Base-by-base conservation (phyloP, 23 tunicate species). In the Trididemnum clinides region DNA sequence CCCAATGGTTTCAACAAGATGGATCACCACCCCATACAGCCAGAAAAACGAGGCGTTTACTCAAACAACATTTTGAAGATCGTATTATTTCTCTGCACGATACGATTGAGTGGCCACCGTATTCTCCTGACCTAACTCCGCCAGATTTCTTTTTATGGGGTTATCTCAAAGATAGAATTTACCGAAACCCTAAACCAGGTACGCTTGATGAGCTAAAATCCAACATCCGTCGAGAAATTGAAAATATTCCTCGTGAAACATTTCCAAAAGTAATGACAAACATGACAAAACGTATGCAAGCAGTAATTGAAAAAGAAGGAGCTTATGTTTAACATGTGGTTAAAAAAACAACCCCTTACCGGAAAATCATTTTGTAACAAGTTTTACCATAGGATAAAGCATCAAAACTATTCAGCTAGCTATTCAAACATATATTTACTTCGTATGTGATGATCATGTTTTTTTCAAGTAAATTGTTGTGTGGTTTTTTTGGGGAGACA, bases 1-100 rank as follows among this genome's bases (percentile, higher is more conserved):
- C 59, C 57, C 80, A 74, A 39, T 74, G 80, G 80, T 74, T 74
- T 44, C 80, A 38, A 29, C 57, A 74, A 36, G 75, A 74, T 74
- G 80, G 58, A 18, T 28, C 80, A 19, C 80, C 80, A 23, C 80
- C 59, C 19, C 59, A 74, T 23, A 74, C 80, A 74, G 80, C 80
- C 57, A 74, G 57, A 44, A 58, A 36, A 36, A 74, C 80, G 38
- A 37, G 30, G 57, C 57, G 5, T 36, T 74, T 74, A 36, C 80
- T 74, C 31, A 37, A 39, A 74, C 57, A 18, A 39, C 31, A 35
- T 18, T 74, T 74, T 74, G 57, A 37, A 19, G 57, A 58, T 26
- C 58, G 80, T 44, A 19, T 74, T 37, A 74, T 74, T 31, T 74
- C 59, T 74, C 80, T 44, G 7, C 25, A 74, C 57, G 57, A 74